Percentiles rank a stretch among this genome's conserved stretches.
phyloP scores from a whole-genome alignment of 1,140 invertebrate species.

The Diploscapter pachys region DNA sequence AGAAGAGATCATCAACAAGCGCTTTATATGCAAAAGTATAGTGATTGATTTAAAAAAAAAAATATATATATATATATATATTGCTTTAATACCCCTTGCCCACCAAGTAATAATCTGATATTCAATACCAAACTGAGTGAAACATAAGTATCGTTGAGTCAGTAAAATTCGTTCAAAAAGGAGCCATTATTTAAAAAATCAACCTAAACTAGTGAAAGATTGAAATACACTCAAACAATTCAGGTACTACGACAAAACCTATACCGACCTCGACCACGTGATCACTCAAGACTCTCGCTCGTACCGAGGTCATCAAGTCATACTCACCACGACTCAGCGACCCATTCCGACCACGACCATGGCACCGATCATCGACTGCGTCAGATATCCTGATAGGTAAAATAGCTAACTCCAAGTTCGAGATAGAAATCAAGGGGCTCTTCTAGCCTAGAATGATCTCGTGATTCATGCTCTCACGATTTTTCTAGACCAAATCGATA shows the following conservation, averaged over 20 bases:
- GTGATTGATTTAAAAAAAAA: constrained; percentile 6
- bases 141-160: not conserved
- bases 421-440: too few relatives aligned
- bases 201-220: too few relatives aligned
- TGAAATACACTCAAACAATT: not conserved
- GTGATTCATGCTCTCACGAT: too few relatives aligned
- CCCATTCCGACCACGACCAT: constrained; percentile 32
- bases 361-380: constrained; percentile 38
- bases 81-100: constrained; percentile 8
- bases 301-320: not conserved
- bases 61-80: not conserved
- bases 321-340: constrained; percentile 18
- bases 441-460: too few relatives aligned
- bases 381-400: constrained; percentile 37
- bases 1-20: constrained; percentile 54
- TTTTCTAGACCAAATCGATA: too few relatives aligned
- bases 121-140: constrained; percentile 19
- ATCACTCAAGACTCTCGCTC: constrained; percentile 8
- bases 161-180: constrained; percentile 11
- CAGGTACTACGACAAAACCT: constrained; percentile 21
- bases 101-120: constrained; percentile 15
- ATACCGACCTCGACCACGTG: constrained; percentile 10
- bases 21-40: constrained; percentile 51
- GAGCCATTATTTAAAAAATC: constrained; percentile 3
- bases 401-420: too few relatives aligned